Evolutionary conservation across 2,797 vertebrate genomes (phyloP), one percentile per base, ranked within the genome.

Genomic region (Stomatorhinus walkeri): DNA sequence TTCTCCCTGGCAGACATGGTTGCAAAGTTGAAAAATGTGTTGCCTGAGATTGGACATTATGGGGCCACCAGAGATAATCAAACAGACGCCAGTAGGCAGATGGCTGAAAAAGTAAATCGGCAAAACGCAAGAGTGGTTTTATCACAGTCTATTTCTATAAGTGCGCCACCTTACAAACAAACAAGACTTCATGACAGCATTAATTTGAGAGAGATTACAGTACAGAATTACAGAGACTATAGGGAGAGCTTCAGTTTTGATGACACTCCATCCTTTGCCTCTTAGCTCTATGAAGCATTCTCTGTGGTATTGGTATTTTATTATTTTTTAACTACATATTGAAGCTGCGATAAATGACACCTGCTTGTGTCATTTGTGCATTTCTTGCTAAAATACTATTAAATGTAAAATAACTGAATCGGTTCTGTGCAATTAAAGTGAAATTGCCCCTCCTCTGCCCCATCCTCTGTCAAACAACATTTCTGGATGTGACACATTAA

Each of bases 1-100:
- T 90, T 92, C 76, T 90, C 91, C 16, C 59, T 92, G 52, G 32
- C 91, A 0, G 89, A 94, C 3, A 93, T 96, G 93, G 54, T 90
- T 12, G 0, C 89, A 1, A 95, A 94, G 92, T 90, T 96, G 87
- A 96, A 95, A 89, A 90, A 92, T 0, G 84, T 95, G 0, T 94
- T 96, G 7, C 94, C 95, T 0, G 92, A 85, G 10, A 48, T 19
- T 14, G 76, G 52, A 22, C n/a, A 6, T 49, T 1, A 51, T 48
- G 46, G 12, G 81, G 46, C 8, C 4, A n/a, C 1, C 10, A 28
- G n/a, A 10, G 43, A 22, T 83, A 16, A 43, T 83, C 40, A 84
- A 28, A 48, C 46, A 48, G n/a, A 83, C 3, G 3, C 19, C 43
- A 84, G 40, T 49, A 8, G 46, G 40, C 81, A 51, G 4, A 9